A percentile compares a stretch with the other conserved stretches of the same genome.
Evolutionary conservation across 2,888 invertebrate species (phyloP).

Genomic region (Stenchaetothrips biformis): DNA sequence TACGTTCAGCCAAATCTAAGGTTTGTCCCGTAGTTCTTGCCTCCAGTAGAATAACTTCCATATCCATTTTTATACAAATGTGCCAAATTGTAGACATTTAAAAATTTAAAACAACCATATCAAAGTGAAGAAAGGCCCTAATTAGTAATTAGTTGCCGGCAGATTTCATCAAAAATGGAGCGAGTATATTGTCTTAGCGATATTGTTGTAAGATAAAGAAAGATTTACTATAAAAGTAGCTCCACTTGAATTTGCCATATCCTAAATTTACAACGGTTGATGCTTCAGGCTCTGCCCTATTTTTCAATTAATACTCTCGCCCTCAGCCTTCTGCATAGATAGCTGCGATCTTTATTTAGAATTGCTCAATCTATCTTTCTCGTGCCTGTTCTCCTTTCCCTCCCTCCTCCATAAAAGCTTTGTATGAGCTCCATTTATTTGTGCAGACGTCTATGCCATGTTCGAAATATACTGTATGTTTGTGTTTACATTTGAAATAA

Average conservation of each 20-base stretch:
- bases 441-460: conserved; percentile 4
- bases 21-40: neutral
- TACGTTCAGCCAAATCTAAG: neutral
- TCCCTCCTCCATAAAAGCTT: conserved; percentile 15
- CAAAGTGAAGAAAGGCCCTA: conserved; percentile 5
- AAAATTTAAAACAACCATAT: neutral
- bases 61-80: neutral
- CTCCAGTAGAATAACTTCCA: neutral
- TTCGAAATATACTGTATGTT: conserved; percentile 1
- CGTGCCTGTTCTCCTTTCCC: neutral
- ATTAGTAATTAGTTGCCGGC: neutral
- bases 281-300: too few species aligned
- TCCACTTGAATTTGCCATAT: too few species aligned
- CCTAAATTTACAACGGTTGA: too few species aligned
- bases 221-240: neutral
- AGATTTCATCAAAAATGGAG: neutral
- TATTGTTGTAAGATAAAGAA: neutral
- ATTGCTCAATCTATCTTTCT: neutral
- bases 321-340: neutral
- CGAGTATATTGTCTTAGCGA: neutral
- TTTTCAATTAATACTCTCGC: neutral
- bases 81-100: neutral
- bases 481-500: conserved; percentile 18
- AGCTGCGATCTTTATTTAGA: neutral
- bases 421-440: conserved; percentile 16